Evolutionary conservation across 2,888 invertebrate genomes (phyloP).

Genomic region (Scelioninae gen. 2): DNA sequence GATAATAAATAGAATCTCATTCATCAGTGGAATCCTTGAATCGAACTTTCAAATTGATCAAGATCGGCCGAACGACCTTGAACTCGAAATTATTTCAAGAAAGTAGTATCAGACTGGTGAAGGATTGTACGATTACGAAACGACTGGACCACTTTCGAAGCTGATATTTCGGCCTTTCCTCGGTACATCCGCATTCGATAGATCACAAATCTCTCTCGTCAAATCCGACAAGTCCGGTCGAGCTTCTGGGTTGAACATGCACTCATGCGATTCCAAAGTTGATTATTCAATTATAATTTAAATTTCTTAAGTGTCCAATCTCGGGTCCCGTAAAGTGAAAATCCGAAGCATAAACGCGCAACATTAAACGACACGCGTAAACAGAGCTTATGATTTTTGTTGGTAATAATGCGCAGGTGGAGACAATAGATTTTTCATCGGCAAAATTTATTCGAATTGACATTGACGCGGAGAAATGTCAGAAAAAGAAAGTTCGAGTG

Average conservation of each 20-base stretch:
- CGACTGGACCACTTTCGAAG: conserved; percentile 61
- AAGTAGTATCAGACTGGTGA: conserved; percentile 53
- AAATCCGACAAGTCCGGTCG: background rate
- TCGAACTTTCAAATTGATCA: conserved; percentile 42
- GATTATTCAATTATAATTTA: conserved; percentile 2
- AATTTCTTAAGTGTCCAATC: conserved; percentile 10
- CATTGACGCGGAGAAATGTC: conserved; percentile 20
- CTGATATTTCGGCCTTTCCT: conserved; percentile 33
- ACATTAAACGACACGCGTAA: no score
- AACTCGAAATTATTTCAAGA: conserved; percentile 61
- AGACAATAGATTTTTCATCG: no score
- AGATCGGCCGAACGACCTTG: conserved; percentile 59
- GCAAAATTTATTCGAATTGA: conserved; percentile 19
- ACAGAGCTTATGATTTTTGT: background rate
- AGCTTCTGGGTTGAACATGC: background rate
- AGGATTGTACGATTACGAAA: conserved; percentile 57
- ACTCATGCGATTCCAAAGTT: conserved; percentile 3
- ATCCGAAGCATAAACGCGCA: no score
- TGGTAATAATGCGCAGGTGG: background rate
- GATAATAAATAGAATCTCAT: no score
- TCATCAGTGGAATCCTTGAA: conserved; percentile 11
- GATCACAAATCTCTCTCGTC: conserved; percentile 22
- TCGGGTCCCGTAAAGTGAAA: no score
- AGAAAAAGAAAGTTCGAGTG: conserved; percentile 49
- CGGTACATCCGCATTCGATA: conserved; percentile 25